Conservation (phyloP, 2,888 invertebrate species). For the Diaprepes abbreviatus region DNA sequence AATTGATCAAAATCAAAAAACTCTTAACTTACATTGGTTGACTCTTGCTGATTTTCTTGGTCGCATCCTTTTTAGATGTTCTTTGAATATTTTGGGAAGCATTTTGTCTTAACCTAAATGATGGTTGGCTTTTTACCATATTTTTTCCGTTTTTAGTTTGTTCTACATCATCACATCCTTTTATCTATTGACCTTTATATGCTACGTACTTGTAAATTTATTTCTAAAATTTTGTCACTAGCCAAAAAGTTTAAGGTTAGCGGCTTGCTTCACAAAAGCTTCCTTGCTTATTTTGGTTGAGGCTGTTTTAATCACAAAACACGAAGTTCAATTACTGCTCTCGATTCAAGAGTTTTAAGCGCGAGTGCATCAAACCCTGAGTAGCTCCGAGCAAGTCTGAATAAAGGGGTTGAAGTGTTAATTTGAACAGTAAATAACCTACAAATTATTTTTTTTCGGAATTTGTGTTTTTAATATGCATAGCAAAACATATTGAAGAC, state of each 20-base stretch:
- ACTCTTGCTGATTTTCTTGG: slow-evolving; percentile 50
- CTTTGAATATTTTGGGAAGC: slow-evolving; percentile 55
- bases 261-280: too few relatives aligned
- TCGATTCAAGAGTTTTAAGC: too few relatives aligned
- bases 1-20: neutral
- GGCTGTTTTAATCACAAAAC: too few relatives aligned
- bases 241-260: neutral
- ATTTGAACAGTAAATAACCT: too few relatives aligned
- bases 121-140: slow-evolving; percentile 65
- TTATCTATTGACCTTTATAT: neutral
- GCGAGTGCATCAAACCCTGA: too few relatives aligned
- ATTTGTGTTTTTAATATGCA: too few relatives aligned
- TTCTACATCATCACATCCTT: slow-evolving; percentile 1
- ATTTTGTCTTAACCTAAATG: slow-evolving; percentile 65
- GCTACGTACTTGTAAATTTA: neutral
- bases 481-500: too few relatives aligned
- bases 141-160: slow-evolving; percentile 14
- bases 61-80: slow-evolving; percentile 55
- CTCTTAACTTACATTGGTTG: slow-evolving; percentile 24
- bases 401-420: too few relatives aligned
- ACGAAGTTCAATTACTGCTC: too few relatives aligned
- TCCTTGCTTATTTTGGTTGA: too few relatives aligned
- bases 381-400: too few relatives aligned
- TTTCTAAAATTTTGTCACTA: neutral
- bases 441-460: too few relatives aligned